phyloP scores from a whole-genome alignment of 2,797 vertebrate species.

The Astyanax mexicanus region DNA sequence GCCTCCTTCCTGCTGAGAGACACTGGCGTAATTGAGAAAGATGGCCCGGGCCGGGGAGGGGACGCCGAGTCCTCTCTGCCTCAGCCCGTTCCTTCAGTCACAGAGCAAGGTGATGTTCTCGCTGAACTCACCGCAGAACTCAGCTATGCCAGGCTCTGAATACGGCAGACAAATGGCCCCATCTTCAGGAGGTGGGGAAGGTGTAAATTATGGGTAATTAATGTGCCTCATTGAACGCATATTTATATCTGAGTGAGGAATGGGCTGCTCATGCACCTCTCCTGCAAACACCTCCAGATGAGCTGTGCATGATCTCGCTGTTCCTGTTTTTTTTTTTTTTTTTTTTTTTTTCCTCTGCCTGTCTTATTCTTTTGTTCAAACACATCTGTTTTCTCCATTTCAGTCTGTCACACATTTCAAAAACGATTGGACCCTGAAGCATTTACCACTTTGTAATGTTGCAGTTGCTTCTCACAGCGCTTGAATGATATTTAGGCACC shows the following conservation, averaged over 20 bases:
- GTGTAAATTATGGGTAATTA: slow-evolving; percentile 58
- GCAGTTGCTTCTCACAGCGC: too few species aligned
- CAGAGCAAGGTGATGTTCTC: slow-evolving; percentile 45
- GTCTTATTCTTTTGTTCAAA: background rate
- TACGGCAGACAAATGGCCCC: slow-evolving; percentile 51
- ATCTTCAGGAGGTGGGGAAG: slow-evolving; percentile 38
- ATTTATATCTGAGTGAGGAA: slow-evolving; percentile 49
- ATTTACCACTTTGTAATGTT: too few species aligned
- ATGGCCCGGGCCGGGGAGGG: slow-evolving; percentile 37
- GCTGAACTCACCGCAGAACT: slow-evolving; percentile 31
- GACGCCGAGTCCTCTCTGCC: slow-evolving; percentile 44
- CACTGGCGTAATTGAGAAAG: slow-evolving; percentile 51
- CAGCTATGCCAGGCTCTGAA: slow-evolving; percentile 13
- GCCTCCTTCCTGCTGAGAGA: slow-evolving; percentile 41
- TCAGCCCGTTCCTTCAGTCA: slow-evolving; percentile 34
- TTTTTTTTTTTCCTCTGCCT: background rate
- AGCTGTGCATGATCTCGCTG: background rate
- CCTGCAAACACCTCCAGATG: background rate
- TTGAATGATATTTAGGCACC: too few species aligned
- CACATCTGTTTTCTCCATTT: background rate
- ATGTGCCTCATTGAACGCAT: slow-evolving; percentile 47
- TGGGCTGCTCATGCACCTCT: slow-evolving; percentile 35
- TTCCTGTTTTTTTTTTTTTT: background rate
- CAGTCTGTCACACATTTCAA: too few species aligned
- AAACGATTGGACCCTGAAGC: too few species aligned